A percentile compares a stretch with the other conserved stretches of the same genome.
Conservation (phyloP, 2,797 vertebrate species). For the Dendrocincla fuliginosa region DNA sequence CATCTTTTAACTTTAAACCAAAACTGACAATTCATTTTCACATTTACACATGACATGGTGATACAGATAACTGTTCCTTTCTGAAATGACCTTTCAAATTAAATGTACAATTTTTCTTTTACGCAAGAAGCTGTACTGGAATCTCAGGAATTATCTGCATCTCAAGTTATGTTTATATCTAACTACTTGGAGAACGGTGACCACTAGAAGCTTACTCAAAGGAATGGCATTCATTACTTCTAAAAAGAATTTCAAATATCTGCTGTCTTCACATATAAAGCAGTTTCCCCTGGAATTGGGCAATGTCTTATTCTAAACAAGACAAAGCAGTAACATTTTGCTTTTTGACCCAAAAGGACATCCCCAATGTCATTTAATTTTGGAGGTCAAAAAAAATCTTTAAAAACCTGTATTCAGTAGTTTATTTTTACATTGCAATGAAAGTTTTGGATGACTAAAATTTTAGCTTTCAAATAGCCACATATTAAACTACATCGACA, state of each 20-base stretch:
- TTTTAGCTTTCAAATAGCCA: background rate
- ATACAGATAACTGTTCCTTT: background rate
- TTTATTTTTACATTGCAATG: background rate
- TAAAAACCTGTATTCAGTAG: background rate
- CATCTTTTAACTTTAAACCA: background rate
- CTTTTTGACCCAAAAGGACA: background rate
- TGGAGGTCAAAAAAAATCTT: background rate
- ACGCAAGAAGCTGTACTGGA: background rate
- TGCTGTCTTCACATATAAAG: background rate
- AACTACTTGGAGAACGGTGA: background rate
- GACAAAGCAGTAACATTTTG: background rate
- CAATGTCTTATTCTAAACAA: background rate
- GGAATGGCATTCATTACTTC: constrained; percentile 13
- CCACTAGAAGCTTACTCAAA: background rate
- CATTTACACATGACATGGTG: background rate
- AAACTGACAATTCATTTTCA: background rate
- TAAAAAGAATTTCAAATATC: constrained; percentile 32
- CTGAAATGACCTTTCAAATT: background rate
- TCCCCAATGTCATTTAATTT: background rate
- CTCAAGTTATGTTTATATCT: background rate
- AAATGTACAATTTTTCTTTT: background rate
- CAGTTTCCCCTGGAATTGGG: background rate
- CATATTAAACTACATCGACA: background rate
- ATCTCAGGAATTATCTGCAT: constrained; percentile 9
- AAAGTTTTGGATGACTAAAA: background rate